These are phyloP conservation scores for Aramus guarauna DNA, from an alignment of 2,113 vertebrate species.

Conservation along the genomic window DNA sequence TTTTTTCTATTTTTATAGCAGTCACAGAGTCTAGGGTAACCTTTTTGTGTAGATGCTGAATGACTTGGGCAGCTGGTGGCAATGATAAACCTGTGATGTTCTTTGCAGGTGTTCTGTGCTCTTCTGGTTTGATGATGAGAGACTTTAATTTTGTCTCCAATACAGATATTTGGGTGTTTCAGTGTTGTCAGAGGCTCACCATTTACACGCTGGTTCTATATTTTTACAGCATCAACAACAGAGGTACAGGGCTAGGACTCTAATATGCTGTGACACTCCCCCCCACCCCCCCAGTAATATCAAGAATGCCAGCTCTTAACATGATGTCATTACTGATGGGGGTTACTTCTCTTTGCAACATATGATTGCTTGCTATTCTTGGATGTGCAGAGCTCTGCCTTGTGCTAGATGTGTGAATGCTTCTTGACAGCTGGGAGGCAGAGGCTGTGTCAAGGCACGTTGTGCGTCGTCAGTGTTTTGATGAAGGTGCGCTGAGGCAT, in stretches of 20 bases:
- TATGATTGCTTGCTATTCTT: neutral
- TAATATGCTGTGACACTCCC: neutral
- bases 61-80: neutral
- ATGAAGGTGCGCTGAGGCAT: fast-evolving
- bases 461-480: fast-evolving
- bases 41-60: neutral
- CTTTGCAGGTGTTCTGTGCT: neutral
- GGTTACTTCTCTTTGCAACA: too few species aligned
- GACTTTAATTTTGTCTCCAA: neutral
- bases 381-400: neutral
- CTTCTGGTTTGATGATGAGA: neutral
- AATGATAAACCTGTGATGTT: neutral
- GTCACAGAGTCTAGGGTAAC: neutral
- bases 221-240: neutral
- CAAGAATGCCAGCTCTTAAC: neutral
- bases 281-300: too few species aligned
- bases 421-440: neutral
- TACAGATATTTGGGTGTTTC: neutral
- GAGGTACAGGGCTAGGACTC: neutral
- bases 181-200: neutral
- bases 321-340: fast-evolving
- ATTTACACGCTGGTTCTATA: neutral
- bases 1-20: neutral
- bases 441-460: neutral
- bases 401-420: fast-evolving